phyloP scores from a whole-genome alignment of 1,140 invertebrate genomes.

The Zaprionus gabonicus region DNA sequence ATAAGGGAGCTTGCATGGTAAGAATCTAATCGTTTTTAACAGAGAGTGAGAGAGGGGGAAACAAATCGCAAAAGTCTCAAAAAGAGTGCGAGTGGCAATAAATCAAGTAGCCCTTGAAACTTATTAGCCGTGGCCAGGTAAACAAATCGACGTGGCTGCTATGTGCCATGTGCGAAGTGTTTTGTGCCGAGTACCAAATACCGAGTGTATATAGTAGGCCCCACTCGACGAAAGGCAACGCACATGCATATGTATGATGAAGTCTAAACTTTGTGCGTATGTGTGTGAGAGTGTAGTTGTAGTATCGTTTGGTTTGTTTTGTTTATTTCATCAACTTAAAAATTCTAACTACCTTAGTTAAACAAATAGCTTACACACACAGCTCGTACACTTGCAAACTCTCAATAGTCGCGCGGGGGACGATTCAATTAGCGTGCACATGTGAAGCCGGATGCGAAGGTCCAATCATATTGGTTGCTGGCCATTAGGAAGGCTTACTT shows the following conservation, averaged over 20 bases:
- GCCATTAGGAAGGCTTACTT: constrained; percentile 53
- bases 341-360: constrained; percentile 81
- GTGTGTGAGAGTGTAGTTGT: constrained; percentile 17
- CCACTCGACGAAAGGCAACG: constrained; percentile 14
- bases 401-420: constrained; percentile 62
- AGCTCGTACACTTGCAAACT: constrained; percentile 55
- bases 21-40: constrained; percentile 24
- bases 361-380: constrained; percentile 45
- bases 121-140: constrained; percentile 54
- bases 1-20: constrained; percentile 84
- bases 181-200: constrained; percentile 2
- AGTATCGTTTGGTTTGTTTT: constrained; percentile 53
- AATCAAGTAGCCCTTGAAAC: constrained; percentile 59
- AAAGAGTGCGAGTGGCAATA: constrained; percentile 24
- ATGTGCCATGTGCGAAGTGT: constrained; percentile 13
- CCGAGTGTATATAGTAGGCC: background rate
- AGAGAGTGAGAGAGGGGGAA: background rate
- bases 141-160: constrained; percentile 42
- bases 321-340: constrained; percentile 67
- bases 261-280: constrained; percentile 2
- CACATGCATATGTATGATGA: constrained; percentile 9
- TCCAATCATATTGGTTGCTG: constrained; percentile 57
- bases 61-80: constrained; percentile 16
- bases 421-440: constrained; percentile 76
- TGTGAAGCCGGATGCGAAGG: constrained; percentile 80